phyloP scores from a whole-genome alignment of 2,113 vertebrate species.

The Otis tarda region DNA sequence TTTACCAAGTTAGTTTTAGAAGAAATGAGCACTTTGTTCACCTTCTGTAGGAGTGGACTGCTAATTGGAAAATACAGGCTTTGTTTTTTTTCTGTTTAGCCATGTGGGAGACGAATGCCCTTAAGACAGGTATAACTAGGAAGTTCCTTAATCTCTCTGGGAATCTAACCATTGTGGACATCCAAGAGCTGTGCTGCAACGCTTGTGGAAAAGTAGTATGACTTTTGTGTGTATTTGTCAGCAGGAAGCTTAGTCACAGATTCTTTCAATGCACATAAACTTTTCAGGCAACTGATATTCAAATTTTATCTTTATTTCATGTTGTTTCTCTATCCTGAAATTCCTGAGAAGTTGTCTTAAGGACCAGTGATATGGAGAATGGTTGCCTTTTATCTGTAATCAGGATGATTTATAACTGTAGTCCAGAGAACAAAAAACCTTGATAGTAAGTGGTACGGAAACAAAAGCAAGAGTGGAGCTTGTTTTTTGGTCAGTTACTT shows the following conservation, averaged over 20 bases:
- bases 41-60: not conserved
- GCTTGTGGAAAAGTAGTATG: not conserved
- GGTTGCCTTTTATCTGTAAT: not conserved
- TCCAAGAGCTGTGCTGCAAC: not conserved
- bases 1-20: not conserved
- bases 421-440: not conserved
- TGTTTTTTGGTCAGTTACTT: not conserved
- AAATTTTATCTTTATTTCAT: not conserved
- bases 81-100: not conserved
- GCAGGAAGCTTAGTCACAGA: not conserved
- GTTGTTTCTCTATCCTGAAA: not conserved
- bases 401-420: not conserved
- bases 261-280: not conserved
- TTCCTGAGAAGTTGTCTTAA: not conserved
- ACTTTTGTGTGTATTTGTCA: not conserved
- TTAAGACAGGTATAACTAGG: not conserved
- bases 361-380: not conserved
- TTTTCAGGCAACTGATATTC: not conserved
- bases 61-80: not conserved
- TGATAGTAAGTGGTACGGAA: not conserved
- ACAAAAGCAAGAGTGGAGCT: not conserved
- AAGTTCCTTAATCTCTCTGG: not conserved
- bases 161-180: not conserved
- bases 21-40: rapidly evolving
- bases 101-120: not conserved